Base-by-base conservation (phyloP, 2,113 vertebrate genomes). In the Pipa parva region DNA sequence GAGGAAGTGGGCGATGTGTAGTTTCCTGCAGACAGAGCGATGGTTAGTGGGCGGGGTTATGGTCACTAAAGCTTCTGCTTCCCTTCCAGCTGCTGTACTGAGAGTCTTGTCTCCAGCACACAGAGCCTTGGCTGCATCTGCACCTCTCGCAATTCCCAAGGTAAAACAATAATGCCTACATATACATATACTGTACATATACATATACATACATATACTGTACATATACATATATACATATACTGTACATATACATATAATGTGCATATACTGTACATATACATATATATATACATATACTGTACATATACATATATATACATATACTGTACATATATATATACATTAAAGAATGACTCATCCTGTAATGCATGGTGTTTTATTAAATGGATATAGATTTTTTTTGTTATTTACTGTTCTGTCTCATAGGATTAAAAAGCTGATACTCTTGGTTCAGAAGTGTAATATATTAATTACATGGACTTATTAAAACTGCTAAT, bases 41-140 rank as follows among this genome's bases (percentile, higher is more conserved):
- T 54, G 63, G 54, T 60, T 66, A n/a, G 63, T 73, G 72, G 72
- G 72, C 64, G 72, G 66, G 59, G 72, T 71, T 57, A n/a, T 71
- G 36, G 27, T 33, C 27, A 39, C 57, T 22, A n/a, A 51, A 64
- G 63, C 63, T 29, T 63, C 37, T 60, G 62, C 63, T 59, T 52
- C 48, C 37, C 50, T 51, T 57, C 55, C 71, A 72, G 59, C 64
- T 73, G 21, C 59, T 68, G 33, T 27, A 20, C 37, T 48, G 48
- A 59, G 64, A 73, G 26, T 65, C 50, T 65, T 51, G 28, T 29
- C 17, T 25, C 39, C 20, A 65, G 46, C 46, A 22, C 46, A 13
- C 9, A 49, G 21, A 13, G 46, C 21, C 3, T 10, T 24, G 10
- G 1, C 12, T 49, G 21, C 46, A 28, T 27, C 56, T 54, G 31